Conservation (phyloP, 2,113 vertebrate species). For the Epinephelus fuscoguttatus region DNA sequence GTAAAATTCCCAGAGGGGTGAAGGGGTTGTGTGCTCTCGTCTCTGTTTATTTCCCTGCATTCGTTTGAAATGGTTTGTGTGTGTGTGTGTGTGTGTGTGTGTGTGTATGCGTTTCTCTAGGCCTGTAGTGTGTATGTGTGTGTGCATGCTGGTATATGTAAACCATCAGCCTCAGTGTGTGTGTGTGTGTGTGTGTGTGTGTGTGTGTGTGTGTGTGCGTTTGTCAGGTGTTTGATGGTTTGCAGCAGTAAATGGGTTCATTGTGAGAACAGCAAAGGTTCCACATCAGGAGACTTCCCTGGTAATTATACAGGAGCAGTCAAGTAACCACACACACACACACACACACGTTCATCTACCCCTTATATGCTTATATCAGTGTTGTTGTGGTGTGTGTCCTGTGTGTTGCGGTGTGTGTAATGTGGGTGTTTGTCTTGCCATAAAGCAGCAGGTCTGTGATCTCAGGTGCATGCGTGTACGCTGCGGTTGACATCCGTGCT, state of each 20-base stretch:
- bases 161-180: slow-evolving; percentile 52
- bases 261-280: slow-evolving; percentile 83
- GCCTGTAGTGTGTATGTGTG: slow-evolving; percentile 55
- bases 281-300: slow-evolving; percentile 79
- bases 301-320: slow-evolving; percentile 80
- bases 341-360: neutral
- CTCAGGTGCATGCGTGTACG: slow-evolving; percentile 58
- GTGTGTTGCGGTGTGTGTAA: slow-evolving; percentile 68
- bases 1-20: slow-evolving; percentile 86
- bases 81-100: slow-evolving; percentile 54
- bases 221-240: slow-evolving; percentile 78
- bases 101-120: slow-evolving; percentile 56
- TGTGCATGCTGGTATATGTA: slow-evolving; percentile 50
- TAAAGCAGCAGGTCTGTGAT: slow-evolving; percentile 75
- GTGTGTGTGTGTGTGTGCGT: slow-evolving; percentile 45
- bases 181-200: slow-evolving; percentile 40
- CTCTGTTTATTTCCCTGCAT: slow-evolving; percentile 87
- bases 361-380: slow-evolving; percentile 25
- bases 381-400: slow-evolving; percentile 62
- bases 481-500: slow-evolving; percentile 59
- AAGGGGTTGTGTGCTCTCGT: slow-evolving; percentile 85
- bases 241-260: slow-evolving; percentile 83
- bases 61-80: slow-evolving; percentile 84
- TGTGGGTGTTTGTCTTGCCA: slow-evolving; percentile 73
- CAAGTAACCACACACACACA: slow-evolving; percentile 50